Percentiles rank a stretch among this genome's conserved stretches.
Evolutionary conservation across 2,797 vertebrate genomes (phyloP).

Genomic region (Myotis myotis): DNA sequence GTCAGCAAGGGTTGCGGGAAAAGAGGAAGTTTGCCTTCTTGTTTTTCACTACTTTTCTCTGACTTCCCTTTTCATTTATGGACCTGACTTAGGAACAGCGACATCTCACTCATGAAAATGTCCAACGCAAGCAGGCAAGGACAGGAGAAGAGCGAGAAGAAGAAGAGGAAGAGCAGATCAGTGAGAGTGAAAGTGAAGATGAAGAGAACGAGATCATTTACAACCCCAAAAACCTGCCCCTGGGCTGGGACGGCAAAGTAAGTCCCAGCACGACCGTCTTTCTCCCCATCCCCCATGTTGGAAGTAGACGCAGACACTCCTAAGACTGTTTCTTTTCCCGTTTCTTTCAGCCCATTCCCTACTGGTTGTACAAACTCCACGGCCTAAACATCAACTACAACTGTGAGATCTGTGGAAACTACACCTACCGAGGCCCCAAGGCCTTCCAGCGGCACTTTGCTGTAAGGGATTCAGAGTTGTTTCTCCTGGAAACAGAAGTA

Average conservation of each 20-base stretch:
- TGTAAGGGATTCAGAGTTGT: conserved; percentile 78
- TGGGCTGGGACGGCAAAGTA: conserved; percentile 99
- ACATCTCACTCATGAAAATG: conserved; percentile 97
- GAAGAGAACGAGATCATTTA: conserved; percentile 99
- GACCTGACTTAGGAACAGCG: conserved; percentile 90
- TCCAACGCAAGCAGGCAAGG: conserved; percentile 96
- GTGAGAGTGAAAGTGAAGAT: conserved; percentile 98
- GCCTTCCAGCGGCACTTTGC: conserved; percentile 99
- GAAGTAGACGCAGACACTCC: background rate
- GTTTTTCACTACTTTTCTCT: background rate
- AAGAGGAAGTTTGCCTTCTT: background rate
- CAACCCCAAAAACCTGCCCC: conserved; percentile 97
- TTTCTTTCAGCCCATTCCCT: conserved; percentile 92
- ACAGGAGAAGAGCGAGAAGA: conserved; percentile 98
- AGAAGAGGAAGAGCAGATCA: conserved; percentile 98
- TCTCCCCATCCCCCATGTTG: fast-evolving
- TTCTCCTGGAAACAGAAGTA: background rate
- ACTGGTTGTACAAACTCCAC: conserved; percentile 97
- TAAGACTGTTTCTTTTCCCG: background rate
- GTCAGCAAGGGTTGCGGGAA: background rate
- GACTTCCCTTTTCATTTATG: background rate
- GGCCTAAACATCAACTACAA: conserved; percentile 99
- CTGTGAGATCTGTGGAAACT: conserved; percentile 99
- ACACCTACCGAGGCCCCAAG: conserved; percentile 97
- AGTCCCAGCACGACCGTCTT: fast-evolving